A percentile compares a stretch with the other conserved stretches of the same genome.
Conservation (phyloP, 2,888 invertebrate species). For the Sphecodes monilicornis region DNA sequence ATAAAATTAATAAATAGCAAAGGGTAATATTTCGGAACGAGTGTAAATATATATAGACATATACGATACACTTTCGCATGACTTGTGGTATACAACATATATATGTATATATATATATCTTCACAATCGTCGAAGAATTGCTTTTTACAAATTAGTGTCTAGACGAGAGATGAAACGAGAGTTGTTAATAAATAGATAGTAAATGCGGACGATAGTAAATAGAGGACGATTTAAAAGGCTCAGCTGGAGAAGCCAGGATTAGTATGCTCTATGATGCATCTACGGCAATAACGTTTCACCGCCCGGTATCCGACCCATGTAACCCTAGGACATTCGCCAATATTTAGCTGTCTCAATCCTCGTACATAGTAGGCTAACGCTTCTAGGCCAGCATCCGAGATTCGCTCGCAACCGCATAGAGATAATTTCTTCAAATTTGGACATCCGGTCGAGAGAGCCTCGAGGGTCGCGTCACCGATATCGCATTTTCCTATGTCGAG, state of each 20-base stretch:
- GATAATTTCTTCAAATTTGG: conserved; percentile 96
- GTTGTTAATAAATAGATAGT: conserved; percentile 75
- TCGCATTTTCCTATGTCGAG: conserved; percentile 97
- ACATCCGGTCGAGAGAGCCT: conserved; percentile 94
- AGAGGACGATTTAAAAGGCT: conserved; percentile 37
- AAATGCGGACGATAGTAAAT: conserved; percentile 42
- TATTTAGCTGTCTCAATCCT: conserved; percentile 95
- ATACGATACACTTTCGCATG: neutral
- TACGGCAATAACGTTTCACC: conserved; percentile 95
- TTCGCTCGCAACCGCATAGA: conserved; percentile 94
- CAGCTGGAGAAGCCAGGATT: conserved; percentile 94
- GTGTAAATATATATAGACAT: conserved; percentile 22
- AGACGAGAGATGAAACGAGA: conserved; percentile 50
- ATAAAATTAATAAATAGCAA: conserved; percentile 70
- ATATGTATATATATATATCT: conserved; percentile 23
- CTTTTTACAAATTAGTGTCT: conserved; percentile 66
- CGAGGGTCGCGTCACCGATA: conserved; percentile 94
- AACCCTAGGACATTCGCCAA: conserved; percentile 94
- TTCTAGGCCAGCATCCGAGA: conserved; percentile 95
- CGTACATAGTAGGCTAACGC: conserved; percentile 95
- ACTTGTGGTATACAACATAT: conserved; percentile 11
- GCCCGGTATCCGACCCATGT: conserved; percentile 95
- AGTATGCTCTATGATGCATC: conserved; percentile 97
- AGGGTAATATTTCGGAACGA: conserved; percentile 38
- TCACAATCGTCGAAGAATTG: conserved; percentile 46